These are phyloP conservation scores for Disparrhopalites patrizii DNA, from an alignment of 2,888 invertebrate genomes.

Conservation along the genomic window DNA sequence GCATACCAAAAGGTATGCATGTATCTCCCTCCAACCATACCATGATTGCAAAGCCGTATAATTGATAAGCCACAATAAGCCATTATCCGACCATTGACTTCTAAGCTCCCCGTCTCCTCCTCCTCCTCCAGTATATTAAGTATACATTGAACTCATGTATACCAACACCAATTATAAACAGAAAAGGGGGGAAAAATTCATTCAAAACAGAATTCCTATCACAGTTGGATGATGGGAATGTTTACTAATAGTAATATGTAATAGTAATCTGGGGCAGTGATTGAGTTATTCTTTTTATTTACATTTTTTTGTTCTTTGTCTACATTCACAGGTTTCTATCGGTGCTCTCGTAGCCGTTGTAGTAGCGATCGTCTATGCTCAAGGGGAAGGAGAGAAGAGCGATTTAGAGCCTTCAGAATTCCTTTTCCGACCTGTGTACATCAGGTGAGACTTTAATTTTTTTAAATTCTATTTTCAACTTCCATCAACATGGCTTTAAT, in stretches of 20 bases:
- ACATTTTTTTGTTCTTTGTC: neutral
- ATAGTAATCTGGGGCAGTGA: too few species aligned
- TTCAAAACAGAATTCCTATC: neutral
- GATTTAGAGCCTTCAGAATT: conserved; percentile 48
- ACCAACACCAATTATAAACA: neutral
- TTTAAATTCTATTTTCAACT: neutral
- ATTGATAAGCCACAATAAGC: conserved; percentile 21
- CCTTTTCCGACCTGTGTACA: conserved; percentile 49
- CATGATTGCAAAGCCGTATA: neutral
- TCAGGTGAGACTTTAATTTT: conserved; percentile 41
- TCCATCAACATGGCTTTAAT: neutral
- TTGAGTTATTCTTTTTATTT: too few species aligned
- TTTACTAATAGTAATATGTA: too few species aligned
- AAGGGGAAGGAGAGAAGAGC: conserved; percentile 44
- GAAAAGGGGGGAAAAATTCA: neutral
- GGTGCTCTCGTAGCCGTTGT: conserved; percentile 42
- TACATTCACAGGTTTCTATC: conserved; percentile 36
- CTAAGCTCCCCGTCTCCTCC: conserved; percentile 3
- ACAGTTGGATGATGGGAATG: neutral
- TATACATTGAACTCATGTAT: neutral
- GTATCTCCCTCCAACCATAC: too few species aligned
- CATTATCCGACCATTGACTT: conserved; percentile 45
- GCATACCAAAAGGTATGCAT: too few species aligned
- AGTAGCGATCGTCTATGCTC: conserved; percentile 42
- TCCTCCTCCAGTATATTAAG: neutral